Evolutionary conservation across 2,113 vertebrate genomes (phyloP).

Genomic region (Oreocharis arfaki): DNA sequence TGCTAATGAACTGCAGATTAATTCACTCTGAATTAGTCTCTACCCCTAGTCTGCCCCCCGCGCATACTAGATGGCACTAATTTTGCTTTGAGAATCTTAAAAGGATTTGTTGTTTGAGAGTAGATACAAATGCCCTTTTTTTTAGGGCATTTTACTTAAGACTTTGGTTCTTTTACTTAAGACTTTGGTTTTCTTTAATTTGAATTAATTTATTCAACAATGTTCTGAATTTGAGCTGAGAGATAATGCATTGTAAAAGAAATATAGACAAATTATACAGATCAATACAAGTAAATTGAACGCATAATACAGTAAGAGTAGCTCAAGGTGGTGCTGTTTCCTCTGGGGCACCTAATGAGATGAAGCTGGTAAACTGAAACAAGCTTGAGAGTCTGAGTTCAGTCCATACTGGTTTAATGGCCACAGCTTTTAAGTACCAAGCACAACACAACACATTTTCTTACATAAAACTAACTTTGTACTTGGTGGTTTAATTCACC

Average conservation of each 20-base stretch:
- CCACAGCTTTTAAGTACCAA: background rate
- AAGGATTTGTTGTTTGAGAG: conserved; percentile 28
- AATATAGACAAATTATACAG: background rate
- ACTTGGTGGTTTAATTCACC: background rate
- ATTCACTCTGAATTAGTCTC: conserved; percentile 58
- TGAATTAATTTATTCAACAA: conserved; percentile 11
- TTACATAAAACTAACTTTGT: background rate
- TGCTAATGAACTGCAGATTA: conserved; percentile 56
- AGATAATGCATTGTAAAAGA: background rate
- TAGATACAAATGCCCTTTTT: conserved; percentile 3
- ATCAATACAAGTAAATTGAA: conserved; percentile 2
- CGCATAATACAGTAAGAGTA: background rate
- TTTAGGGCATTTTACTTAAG: conserved; percentile 68
- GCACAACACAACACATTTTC: background rate
- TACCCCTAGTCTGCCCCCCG: background rate
- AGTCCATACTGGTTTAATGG: background rate
- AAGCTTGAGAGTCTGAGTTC: background rate
- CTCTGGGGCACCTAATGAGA: background rate
- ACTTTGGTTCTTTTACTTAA: conserved; percentile 61
- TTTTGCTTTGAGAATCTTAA: conserved; percentile 40
- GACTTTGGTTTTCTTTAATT: conserved; percentile 48
- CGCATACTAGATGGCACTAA: conserved; percentile 12
- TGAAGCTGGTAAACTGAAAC: background rate
- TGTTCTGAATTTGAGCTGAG: background rate
- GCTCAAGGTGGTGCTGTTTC: background rate